A percentile compares a stretch with the other conserved stretches of the same genome.
Conservation (phyloP, 2,888 invertebrate genomes). For the Slavum lentiscoides region DNA sequence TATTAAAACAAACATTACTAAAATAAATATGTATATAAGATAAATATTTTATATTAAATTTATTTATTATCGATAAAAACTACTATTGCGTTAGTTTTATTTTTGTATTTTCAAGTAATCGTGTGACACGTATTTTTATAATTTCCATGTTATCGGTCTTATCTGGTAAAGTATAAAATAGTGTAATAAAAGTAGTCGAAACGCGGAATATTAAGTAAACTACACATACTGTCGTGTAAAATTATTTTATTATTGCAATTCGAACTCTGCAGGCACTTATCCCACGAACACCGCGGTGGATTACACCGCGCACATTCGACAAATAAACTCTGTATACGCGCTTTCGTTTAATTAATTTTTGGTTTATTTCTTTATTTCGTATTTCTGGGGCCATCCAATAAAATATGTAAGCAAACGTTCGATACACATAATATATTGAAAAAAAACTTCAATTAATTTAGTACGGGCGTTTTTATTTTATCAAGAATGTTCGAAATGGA, state of each 20-base stretch:
- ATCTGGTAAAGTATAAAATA: too few relatives aligned
- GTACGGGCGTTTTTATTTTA: neutral
- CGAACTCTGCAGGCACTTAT: neutral
- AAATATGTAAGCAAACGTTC: neutral
- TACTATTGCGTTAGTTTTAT: too few relatives aligned
- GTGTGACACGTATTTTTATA: too few relatives aligned
- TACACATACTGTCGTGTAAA: neutral
- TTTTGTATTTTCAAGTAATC: too few relatives aligned
- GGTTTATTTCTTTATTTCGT: neutral
- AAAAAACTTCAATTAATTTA: neutral
- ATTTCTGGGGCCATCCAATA: neutral
- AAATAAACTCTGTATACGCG: neutral
- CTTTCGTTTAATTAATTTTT: slow-evolving; percentile 14
- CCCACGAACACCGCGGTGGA: slow-evolving; percentile 2
- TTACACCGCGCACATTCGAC: too few relatives aligned
- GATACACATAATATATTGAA: neutral
- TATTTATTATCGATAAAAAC: too few relatives aligned
- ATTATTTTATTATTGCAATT: neutral
- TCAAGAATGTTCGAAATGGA: neutral
- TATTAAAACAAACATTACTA: too few relatives aligned
- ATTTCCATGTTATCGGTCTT: too few relatives aligned
- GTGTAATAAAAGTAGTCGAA: neutral
- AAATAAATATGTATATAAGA: too few relatives aligned
- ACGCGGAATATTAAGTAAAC: neutral
- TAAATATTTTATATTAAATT: too few relatives aligned